Evolutionary conservation across 2,888 invertebrate genomes (phyloP), one percentile per base, ranked within the genome.

Genomic region (Norana najaformis): DNA sequence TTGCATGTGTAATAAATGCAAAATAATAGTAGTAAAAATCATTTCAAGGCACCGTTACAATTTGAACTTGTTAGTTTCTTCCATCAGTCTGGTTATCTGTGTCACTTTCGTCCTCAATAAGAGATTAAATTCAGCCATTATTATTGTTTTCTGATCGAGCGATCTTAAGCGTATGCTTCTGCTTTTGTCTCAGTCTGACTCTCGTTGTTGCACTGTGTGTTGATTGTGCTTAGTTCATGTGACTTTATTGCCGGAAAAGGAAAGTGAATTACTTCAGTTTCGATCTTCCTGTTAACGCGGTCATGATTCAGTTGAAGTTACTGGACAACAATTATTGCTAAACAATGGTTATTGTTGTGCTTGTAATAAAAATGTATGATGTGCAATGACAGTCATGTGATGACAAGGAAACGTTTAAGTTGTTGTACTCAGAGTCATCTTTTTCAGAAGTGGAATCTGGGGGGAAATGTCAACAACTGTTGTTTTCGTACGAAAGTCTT

Each of bases 161-260:
- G 11, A 69, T n/a, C 69, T 30, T 69, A 69, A 69, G 30, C 69
- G n/a, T 69, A n/a, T 69, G 69, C 69, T 69, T 69, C 69, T 69
- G 69, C 69, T 69, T 69, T 69, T n/a, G 47, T 47, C 47, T 23
- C 20, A 23, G 23, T 47, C 47, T 47, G 69, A 69, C 69, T 30
- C 30, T 69, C 69, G 69, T n/a, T n/a, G 69, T 69, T 69, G 69
- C n/a, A 69, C 30, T n/a, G 69, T 69, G n/a, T n/a, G 53, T 69
- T 69, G n/a, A 69, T 69, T 69, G 69, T 69, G 69, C 69, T 69
- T 69, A 69, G 69, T 69, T 69, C 69, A 69, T 69, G 69, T 69
- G 69, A 69, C 13, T 69, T 69, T 69, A 69, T 8, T 69, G 69
- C n/a, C n/a, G 69, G 69, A 69, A 69, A 8, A 69, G 69, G 69